phyloP scores from a whole-genome alignment of 2,888 invertebrate species.

The Furcula furcula region DNA sequence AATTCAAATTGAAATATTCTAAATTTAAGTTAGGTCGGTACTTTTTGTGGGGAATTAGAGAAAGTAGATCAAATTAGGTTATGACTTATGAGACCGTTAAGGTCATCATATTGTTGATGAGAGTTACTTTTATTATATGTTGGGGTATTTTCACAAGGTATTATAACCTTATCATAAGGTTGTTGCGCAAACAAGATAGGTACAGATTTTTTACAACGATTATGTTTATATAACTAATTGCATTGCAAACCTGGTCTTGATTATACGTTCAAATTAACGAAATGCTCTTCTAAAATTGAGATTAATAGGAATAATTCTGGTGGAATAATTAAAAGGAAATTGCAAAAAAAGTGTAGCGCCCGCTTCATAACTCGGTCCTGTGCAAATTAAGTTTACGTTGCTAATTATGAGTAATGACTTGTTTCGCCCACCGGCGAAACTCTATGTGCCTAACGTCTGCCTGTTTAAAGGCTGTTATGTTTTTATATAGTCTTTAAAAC shows the following conservation, averaged over 20 bases:
- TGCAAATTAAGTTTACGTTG: constrained; percentile 59
- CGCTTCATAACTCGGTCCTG: constrained; percentile 26
- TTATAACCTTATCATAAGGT: too few species aligned
- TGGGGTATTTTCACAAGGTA: too few species aligned
- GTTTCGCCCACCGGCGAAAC: constrained; percentile 34
- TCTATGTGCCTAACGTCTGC: constrained; percentile 45
- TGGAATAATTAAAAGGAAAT: constrained; percentile 19
- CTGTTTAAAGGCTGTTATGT: constrained; percentile 32
- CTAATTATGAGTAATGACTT: constrained; percentile 72
- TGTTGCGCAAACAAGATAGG: too few species aligned
- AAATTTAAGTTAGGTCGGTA: too few species aligned
- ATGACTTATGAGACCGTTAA: too few species aligned
- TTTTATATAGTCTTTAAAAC: constrained; percentile 34
- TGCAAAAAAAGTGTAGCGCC: constrained; percentile 35
- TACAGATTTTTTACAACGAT: too few species aligned
- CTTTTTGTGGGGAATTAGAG: too few species aligned
- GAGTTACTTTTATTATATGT: too few species aligned
- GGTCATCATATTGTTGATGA: too few species aligned
- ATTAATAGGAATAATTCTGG: constrained; percentile 5
- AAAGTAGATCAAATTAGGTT: too few species aligned
- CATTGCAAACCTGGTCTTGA: too few species aligned
- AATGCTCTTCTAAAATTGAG: constrained; percentile 1
- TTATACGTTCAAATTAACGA: not conserved
- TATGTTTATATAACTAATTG: too few species aligned
- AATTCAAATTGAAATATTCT: constrained; percentile 1